These are phyloP conservation scores for Megalops cyprinoides DNA, from an alignment of 2,797 vertebrate species.

Conservation along the genomic window DNA sequence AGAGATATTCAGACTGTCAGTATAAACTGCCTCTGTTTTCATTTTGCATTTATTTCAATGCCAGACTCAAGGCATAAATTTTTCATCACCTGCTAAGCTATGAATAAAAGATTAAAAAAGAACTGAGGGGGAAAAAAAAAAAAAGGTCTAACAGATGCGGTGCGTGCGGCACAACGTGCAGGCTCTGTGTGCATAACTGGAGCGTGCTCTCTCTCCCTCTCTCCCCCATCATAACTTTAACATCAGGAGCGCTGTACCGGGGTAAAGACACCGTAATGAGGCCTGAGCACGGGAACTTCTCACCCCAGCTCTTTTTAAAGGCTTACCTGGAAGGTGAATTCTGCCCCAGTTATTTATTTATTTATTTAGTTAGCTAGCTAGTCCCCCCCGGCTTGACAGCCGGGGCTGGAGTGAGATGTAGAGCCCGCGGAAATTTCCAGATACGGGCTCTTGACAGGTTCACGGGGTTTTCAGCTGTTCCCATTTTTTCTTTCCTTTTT, in stretches of 20 bases:
- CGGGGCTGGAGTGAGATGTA: conserved; percentile 74
- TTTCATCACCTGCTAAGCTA: conserved; percentile 99
- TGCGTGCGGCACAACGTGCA: conserved; percentile 84
- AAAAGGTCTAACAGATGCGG: conserved; percentile 91
- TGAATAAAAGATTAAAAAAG: conserved; percentile 99
- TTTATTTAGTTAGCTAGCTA: conserved; percentile 48
- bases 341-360: conserved; percentile 67
- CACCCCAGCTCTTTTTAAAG: conserved; percentile 81
- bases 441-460: conserved; percentile 37
- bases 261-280: conserved; percentile 78
- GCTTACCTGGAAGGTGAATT: conserved; percentile 78
- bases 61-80: conserved; percentile 99
- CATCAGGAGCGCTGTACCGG: conserved; percentile 72
- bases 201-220: conserved; percentile 64
- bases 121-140: conserved; percentile 85
- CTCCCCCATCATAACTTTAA: conserved; percentile 74
- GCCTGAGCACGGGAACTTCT: conserved; percentile 70
- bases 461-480: conserved; percentile 23
- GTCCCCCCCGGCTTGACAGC: conserved; percentile 71
- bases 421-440: conserved; percentile 61
- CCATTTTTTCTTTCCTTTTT: conserved; percentile 53
- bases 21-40: conserved; percentile 99
- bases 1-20: conserved; percentile 99
- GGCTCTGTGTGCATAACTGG: conserved; percentile 85
- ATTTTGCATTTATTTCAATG: conserved; percentile 99